Conservation (phyloP, 2,797 vertebrate genomes). For the Poeciliopsis gracilis region DNA sequence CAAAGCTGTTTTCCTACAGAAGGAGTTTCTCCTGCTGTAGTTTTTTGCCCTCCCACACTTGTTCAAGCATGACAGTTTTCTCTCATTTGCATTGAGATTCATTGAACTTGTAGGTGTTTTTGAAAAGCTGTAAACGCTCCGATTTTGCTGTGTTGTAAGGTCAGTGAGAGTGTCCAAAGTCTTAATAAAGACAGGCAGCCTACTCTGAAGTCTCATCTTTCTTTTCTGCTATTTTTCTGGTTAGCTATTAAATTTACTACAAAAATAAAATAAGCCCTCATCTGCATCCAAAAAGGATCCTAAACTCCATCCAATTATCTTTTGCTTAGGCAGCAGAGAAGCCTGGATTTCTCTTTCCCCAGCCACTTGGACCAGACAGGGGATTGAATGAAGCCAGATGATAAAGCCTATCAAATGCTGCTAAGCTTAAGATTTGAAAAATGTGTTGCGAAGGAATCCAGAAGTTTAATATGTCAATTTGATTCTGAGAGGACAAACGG, state of each 20-base stretch:
- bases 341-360: not conserved
- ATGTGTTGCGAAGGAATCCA: not conserved
- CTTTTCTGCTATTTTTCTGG: constrained; percentile 9
- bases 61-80: constrained; percentile 55
- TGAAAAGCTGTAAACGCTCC: constrained; percentile 69
- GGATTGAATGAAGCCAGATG: not conserved
- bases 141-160: constrained; percentile 70
- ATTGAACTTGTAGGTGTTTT: constrained; percentile 48
- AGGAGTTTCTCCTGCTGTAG: constrained; percentile 33
- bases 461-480: not conserved
- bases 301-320: not conserved
- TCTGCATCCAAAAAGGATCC: not conserved
- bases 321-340: not conserved
- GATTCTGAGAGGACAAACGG: not conserved
- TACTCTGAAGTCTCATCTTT: constrained; percentile 43
- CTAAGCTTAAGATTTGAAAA: not conserved
- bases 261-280: not conserved
- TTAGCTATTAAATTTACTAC: not conserved
- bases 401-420: not conserved
- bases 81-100: constrained; percentile 50
- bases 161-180: constrained; percentile 60
- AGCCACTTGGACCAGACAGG: not conserved
- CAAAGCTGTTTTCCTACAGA: constrained; percentile 17
- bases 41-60: constrained; percentile 22
- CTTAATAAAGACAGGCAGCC: constrained; percentile 77